These are phyloP conservation scores for Eubasilissa regina DNA, from an alignment of 1,140 invertebrate species.

Conservation along the genomic window DNA sequence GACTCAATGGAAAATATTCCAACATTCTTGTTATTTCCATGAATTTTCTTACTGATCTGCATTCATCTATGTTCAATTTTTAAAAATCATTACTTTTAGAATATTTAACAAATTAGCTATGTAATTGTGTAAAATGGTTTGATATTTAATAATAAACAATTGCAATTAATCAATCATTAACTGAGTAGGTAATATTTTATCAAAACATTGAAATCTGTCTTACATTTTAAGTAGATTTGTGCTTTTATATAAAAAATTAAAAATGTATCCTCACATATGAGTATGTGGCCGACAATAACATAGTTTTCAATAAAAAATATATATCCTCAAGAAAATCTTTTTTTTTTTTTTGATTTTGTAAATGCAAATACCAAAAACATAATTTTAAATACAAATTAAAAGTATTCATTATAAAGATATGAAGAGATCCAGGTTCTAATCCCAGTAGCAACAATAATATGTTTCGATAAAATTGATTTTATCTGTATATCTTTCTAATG, in stretches of 20 bases:
- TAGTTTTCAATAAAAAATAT: constrained; percentile 58
- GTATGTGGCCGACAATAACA: constrained; percentile 58
- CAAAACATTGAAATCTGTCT: constrained; percentile 22
- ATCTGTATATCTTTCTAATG: too few species aligned
- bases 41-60: too few species aligned
- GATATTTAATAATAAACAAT: constrained; percentile 14
- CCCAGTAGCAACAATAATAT: too few species aligned
- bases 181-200: constrained; percentile 31
- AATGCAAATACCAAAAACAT: too few species aligned
- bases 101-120: constrained; percentile 7
- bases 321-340: constrained; percentile 28
- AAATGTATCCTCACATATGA: constrained; percentile 42
- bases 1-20: too few species aligned
- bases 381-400: too few species aligned
- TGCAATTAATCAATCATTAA: constrained; percentile 42
- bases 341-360: constrained; percentile 5
- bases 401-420: too few species aligned
- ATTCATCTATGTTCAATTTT: too few species aligned
- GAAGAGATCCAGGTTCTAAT: too few species aligned
- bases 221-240: constrained; percentile 29
- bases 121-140: constrained; percentile 15
- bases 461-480: too few species aligned
- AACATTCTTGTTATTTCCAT: too few species aligned
- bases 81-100: background rate
- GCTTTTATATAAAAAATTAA: constrained; percentile 35